Conservation (phyloP, 2,888 invertebrate genomes). For the Nipponacmea schrenckii region DNA sequence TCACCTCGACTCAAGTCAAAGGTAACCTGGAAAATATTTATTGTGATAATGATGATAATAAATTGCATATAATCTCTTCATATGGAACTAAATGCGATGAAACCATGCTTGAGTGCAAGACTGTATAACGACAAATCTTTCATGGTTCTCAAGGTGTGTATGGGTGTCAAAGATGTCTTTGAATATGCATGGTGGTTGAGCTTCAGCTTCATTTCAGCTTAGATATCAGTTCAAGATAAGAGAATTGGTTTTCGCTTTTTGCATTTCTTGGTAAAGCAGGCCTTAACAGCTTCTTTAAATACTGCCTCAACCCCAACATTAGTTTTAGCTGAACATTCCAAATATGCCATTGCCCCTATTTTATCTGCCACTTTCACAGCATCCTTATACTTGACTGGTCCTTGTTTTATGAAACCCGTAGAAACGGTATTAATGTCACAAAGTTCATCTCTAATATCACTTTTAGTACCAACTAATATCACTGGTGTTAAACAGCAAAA, state of each 20-base stretch:
- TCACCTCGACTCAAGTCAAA: too few relatives aligned
- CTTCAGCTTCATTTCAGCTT: too few relatives aligned
- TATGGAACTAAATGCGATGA: too few relatives aligned
- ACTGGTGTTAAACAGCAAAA: slow-evolving; percentile 30
- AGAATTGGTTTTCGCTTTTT: not conserved
- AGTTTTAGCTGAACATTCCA: slow-evolving; percentile 28
- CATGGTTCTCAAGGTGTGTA: too few relatives aligned
- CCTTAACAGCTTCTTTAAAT: slow-evolving; percentile 11
- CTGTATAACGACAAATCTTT: too few relatives aligned
- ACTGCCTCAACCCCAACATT: slow-evolving; percentile 16
- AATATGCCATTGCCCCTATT: slow-evolving; percentile 27
- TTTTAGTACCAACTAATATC: slow-evolving; percentile 33
- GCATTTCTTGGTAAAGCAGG: not conserved
- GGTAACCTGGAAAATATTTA: too few relatives aligned
- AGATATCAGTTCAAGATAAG: too few relatives aligned
- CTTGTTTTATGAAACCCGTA: not conserved
- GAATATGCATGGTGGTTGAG: too few relatives aligned
- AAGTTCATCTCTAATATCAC: slow-evolving; percentile 24
- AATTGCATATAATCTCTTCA: too few relatives aligned
- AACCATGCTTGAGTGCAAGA: too few relatives aligned
- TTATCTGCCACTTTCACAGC: slow-evolving; percentile 18
- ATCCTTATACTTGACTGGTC: slow-evolving; percentile 15
- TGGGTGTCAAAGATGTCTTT: too few relatives aligned
- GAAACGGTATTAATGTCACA: not conserved
- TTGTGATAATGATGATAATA: too few relatives aligned